Conservation (phyloP, 2,113 vertebrate genomes). For the Melospiza georgiana region DNA sequence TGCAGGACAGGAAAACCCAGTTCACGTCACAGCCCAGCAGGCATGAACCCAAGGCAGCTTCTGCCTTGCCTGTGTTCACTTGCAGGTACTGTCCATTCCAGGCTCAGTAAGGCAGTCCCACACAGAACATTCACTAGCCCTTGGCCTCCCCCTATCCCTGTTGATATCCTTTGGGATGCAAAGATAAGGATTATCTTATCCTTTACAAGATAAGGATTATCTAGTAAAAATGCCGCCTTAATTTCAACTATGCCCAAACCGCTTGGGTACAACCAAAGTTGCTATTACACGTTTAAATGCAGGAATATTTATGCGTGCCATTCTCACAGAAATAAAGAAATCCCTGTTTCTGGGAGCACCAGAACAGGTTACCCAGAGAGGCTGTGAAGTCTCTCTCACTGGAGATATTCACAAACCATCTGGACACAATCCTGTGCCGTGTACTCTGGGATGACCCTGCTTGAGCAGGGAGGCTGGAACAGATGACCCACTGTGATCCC, state of each 20-base stretch:
- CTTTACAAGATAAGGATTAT: too few relatives aligned
- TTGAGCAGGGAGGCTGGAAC: background rate
- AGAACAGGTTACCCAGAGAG: background rate
- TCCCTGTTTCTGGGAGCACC: background rate
- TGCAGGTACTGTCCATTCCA: background rate
- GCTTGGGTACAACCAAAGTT: background rate
- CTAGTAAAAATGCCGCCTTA: background rate
- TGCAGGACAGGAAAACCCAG: conserved; percentile 47
- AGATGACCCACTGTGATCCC: background rate
- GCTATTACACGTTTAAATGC: background rate
- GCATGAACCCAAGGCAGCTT: background rate
- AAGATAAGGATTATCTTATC: too few relatives aligned
- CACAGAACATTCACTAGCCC: accelerated
- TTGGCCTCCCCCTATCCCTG: too few relatives aligned
- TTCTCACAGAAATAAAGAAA: background rate
- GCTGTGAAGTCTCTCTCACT: background rate
- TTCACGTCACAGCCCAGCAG: background rate
- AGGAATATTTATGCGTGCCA: accelerated
- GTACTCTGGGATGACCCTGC: background rate
- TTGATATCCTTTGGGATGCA: background rate
- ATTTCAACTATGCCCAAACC: background rate
- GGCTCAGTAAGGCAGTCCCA: background rate
- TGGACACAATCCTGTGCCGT: background rate
- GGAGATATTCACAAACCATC: background rate
- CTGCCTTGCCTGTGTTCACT: background rate